These are phyloP conservation scores for Dione juno DNA, from an alignment of 2,888 invertebrate species.

Conservation along the genomic window DNA sequence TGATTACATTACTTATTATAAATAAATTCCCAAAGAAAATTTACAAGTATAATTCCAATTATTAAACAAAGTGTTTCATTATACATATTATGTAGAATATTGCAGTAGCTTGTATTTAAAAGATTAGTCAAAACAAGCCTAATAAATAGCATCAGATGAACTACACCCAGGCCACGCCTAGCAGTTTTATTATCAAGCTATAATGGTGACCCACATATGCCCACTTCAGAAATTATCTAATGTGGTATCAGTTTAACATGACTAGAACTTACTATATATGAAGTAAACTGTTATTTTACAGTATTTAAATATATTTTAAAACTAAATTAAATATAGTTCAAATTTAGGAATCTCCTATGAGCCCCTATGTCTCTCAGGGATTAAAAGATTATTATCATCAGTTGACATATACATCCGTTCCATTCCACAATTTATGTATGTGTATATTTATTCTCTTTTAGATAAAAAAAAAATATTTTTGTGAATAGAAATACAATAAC, in stretches of 20 bases:
- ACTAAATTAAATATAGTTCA: too few species aligned
- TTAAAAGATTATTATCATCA: too few species aligned
- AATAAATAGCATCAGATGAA: conserved; percentile 45
- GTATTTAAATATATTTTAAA: too few species aligned
- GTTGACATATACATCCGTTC: too few species aligned
- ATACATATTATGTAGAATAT: neutral
- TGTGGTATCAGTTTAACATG: conserved; percentile 52
- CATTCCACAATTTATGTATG: too few species aligned
- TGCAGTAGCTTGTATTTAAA: conserved; percentile 1
- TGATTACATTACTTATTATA: too few species aligned
- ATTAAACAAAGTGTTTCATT: neutral
- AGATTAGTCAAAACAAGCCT: conserved; percentile 6
- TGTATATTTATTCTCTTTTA: too few species aligned
- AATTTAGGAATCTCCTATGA: too few species aligned
- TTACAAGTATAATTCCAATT: neutral
- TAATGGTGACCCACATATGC: conserved; percentile 68
- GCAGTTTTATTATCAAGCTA: conserved; percentile 55
- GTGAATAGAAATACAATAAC: too few species aligned
- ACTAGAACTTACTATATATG: conserved; percentile 21
- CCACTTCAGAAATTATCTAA: conserved; percentile 66
- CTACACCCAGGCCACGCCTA: conserved; percentile 47
- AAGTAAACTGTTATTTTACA: conserved; percentile 27
- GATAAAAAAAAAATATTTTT: too few species aligned
- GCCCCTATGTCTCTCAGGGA: too few species aligned
- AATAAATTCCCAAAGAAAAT: neutral